phyloP scores from a whole-genome alignment of 2,797 vertebrate genomes.

The Liasis olivaceus region DNA sequence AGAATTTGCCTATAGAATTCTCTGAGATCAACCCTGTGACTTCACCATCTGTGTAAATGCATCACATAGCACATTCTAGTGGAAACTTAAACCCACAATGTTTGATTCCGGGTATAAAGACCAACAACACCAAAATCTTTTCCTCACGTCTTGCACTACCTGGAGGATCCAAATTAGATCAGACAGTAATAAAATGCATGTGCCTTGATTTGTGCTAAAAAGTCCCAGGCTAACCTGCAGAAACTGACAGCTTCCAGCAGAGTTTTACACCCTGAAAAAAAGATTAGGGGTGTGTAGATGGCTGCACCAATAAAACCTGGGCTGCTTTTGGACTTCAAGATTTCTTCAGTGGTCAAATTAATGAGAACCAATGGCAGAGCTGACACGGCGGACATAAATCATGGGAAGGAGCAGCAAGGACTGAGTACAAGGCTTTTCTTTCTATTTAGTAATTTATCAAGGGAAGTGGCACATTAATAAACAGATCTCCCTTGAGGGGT shows the following conservation, averaged over 20 bases:
- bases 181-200: constrained; percentile 69
- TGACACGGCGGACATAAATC: constrained; percentile 76
- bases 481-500: constrained; percentile 87
- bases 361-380: constrained; percentile 64
- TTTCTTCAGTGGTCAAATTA: constrained; percentile 68
- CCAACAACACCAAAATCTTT: neutral
- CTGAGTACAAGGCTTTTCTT: constrained; percentile 85
- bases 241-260: constrained; percentile 62
- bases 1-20: neutral
- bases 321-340: constrained; percentile 46
- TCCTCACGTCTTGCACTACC: neutral
- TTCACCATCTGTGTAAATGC: constrained; percentile 16
- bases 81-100: constrained; percentile 17
- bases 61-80: constrained; percentile 25
- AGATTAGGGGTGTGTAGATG: neutral
- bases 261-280: constrained; percentile 35
- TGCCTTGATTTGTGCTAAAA: constrained; percentile 55
- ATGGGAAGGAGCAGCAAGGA: constrained; percentile 72
- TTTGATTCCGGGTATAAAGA: constrained; percentile 18
- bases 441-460: constrained; percentile 89
- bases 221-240: constrained; percentile 58
- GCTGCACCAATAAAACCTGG: constrained; percentile 45
- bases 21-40: constrained; percentile 46
- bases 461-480: constrained; percentile 90
- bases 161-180: constrained; percentile 77